Evolutionary conservation across 2,888 invertebrate genomes (phyloP), one percentile per base, ranked within the genome.

Genomic region (Papilio gigon): DNA sequence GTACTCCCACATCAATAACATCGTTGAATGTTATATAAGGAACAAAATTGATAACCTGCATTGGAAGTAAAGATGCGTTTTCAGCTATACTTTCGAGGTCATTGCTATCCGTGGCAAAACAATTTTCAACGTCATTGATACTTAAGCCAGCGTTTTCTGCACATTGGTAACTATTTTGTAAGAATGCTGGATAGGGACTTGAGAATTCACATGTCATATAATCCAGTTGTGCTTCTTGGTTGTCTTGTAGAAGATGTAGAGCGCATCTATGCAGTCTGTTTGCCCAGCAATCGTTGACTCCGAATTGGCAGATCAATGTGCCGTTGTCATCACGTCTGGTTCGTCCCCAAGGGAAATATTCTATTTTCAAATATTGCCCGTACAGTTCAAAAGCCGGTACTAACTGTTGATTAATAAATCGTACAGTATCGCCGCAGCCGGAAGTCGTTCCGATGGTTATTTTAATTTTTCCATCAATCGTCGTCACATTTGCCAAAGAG

Each of bases 311-410:
- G 1, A 66, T 71, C 12, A 88, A 71, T 2, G 67, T 72, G 3
- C 83, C 86, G 33, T 86, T 75, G 0, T 65, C 68, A 14, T 78
- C 74, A 50, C 84, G 76, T 1, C 20, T 20, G 0, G 89, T 86
- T 65, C 87, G 85, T 17, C 92, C 92, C 92, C 92, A 92, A 1
- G 90, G 87, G 0, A 92, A 79, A 60, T 88, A 90, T 71, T 90
- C 85, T 0, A 92, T 67, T 9, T 90, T 85, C 67, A 92, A 70
- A 58, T 79, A 87, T 0, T 87, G 72, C 12, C 79, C 78, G 72
- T 87, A 90, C 25, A 82, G 74, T 14, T 74, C 74, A 58, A 87
- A 88, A 0, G 85, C 80, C 40, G 82, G 80, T 1, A 70, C 74
- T 9, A 92, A 74, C 22, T 86, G 81, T 14, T 77, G 56, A 20